Evolutionary conservation across 2,113 vertebrate species (phyloP).

Genomic region (Argyrosomus japonicus): DNA sequence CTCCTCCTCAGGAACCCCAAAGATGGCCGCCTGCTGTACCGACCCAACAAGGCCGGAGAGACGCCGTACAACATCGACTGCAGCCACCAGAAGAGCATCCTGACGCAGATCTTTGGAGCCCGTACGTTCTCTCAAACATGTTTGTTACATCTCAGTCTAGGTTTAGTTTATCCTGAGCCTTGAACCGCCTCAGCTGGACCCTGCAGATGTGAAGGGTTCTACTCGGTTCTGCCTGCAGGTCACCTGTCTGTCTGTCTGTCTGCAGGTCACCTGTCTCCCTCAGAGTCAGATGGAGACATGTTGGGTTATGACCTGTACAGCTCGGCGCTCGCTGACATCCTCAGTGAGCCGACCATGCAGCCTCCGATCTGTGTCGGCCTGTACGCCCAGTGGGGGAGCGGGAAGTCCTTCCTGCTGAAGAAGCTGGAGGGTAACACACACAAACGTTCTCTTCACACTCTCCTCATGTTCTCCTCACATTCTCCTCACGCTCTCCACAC

Average conservation of each 20-base stretch:
- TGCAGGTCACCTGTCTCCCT: conserved; percentile 96
- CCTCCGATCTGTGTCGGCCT: conserved; percentile 97
- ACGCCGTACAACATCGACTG: conserved; percentile 99
- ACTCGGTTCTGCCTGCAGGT: too few species aligned
- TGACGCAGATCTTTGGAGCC: conserved; percentile 98
- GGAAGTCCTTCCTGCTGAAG: conserved; percentile 98
- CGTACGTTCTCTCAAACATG: conserved; percentile 82
- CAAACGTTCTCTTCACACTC: too few species aligned
- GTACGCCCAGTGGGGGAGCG: conserved; percentile 98
- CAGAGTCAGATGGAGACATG: conserved; percentile 96
- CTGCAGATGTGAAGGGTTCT: too few species aligned
- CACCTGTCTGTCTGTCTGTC: background rate
- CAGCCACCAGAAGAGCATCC: conserved; percentile 98
- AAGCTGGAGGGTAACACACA: conserved; percentile 92
- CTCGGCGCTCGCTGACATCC: conserved; percentile 95
- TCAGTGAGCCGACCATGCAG: conserved; percentile 99
- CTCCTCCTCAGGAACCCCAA: conserved; percentile 96
- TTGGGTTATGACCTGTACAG: conserved; percentile 97
- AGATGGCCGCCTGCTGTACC: conserved; percentile 95
- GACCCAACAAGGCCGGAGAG: conserved; percentile 96
- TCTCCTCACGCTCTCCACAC: too few species aligned
- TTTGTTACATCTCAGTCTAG: too few species aligned
- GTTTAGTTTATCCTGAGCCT: too few species aligned
- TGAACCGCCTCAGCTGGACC: too few species aligned
- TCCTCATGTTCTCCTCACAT: too few species aligned